Conservation (phyloP, 2,888 invertebrate genomes). For the Periphyllus acericola region DNA sequence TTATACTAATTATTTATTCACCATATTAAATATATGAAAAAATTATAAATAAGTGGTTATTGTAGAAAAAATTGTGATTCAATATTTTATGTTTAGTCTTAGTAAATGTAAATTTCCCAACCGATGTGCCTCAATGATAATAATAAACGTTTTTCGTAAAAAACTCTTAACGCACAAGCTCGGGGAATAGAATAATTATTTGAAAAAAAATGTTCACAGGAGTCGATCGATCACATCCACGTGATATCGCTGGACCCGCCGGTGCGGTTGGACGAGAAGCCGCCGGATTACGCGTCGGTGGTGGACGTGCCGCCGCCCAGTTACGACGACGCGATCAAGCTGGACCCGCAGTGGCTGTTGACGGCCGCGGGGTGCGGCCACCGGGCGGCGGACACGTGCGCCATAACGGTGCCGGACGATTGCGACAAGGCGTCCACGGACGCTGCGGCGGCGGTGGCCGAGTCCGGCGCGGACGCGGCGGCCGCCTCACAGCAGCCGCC, state of each 20-base stretch:
- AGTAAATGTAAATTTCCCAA: too few species aligned
- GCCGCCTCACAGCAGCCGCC: slow-evolving; percentile 34
- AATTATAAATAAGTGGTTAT: too few species aligned
- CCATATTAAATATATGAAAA: too few species aligned
- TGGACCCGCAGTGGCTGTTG: slow-evolving; percentile 69
- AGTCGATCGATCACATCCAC: slow-evolving; percentile 74
- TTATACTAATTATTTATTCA: too few species aligned
- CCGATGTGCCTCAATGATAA: too few species aligned
- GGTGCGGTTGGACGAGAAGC: slow-evolving; percentile 71
- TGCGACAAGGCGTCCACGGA: slow-evolving; percentile 42
- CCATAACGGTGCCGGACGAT: slow-evolving; percentile 30
- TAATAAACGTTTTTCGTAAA: too few species aligned
- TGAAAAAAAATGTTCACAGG: slow-evolving; percentile 72
- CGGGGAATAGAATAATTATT: too few species aligned
- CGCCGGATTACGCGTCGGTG: slow-evolving; percentile 78
- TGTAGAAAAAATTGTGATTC: too few species aligned
- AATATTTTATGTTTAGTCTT: too few species aligned
- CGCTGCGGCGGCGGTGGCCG: not conserved
- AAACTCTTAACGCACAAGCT: too few species aligned
- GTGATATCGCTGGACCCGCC: slow-evolving; percentile 68
- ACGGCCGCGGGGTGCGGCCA: not conserved
- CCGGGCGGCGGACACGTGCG: slow-evolving; percentile 7
- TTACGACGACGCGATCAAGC: slow-evolving; percentile 79
- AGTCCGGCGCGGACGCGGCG: not conserved
- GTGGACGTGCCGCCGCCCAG: slow-evolving; percentile 77